Evolutionary conservation across 1,140 invertebrate genomes (phyloP), one percentile per base, ranked within the genome.

Genomic region (Reticulitermes speratus): DNA sequence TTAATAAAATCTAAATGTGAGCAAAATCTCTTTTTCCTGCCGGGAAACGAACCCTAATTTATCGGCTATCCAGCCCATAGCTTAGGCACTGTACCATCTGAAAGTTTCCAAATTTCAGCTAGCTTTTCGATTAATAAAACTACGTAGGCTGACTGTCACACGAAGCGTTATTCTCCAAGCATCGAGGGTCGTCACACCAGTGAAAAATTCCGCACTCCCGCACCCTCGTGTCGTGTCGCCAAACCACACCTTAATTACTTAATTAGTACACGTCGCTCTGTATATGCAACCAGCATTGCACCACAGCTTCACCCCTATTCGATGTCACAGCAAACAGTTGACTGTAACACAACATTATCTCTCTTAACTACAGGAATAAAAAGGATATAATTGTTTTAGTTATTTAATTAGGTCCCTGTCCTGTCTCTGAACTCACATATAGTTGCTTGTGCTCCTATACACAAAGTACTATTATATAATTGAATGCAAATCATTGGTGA

Each of bases 221-320:
- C 65, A 25, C 65, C 65, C 65, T 75, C 25, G 65, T 75, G 65
- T 75, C 52, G 65, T 30, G 65, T 30, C 65, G 25, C 65, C 0
- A 75, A 75, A 75, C 65, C 65, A 75, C 65, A 75, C 65, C 65
- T 30, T 75, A 75, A 75, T 75, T 75, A 30, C 65, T 75, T 75
- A 75, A 75, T 75, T 75, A 75, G 65, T 25, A 65, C 14, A 75
- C 65, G 65, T 14, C 65, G 14, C 65, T 75, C 25, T 30, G 8
- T 30, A 30, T 75, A 75, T 30, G 65, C 65, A 30, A 75, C 65
- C n/a, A 30, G 65, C 65, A 75, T 75, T n/a, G 65, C 65, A 75
- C 25, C 65, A 6, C n/a, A 75, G 25, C n/a, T 6, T 8, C n/a
- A 25, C 65, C 65, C 65, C 65, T 65, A 30, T 30, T 25, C 65